Evolutionary conservation across 2,113 vertebrate genomes (phyloP), one percentile per base, ranked within the genome.

Genomic region (Hippocampus mohnikei): DNA sequence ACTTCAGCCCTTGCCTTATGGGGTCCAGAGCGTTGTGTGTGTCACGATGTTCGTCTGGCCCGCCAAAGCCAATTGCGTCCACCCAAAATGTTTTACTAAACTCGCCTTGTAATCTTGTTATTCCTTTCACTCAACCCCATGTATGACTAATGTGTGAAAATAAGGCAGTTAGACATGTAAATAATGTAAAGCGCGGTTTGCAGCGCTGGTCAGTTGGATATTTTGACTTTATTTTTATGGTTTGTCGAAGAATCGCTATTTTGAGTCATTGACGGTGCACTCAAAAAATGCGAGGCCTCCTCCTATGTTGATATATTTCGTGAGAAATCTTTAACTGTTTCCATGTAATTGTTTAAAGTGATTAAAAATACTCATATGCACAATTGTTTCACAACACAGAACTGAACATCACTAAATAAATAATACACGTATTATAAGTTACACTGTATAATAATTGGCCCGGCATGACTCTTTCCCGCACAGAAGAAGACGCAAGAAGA

Each of bases 51-150:
- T 73, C 3, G 3, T 71, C 44, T 82, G 73, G 67, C 62, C 59
- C 53, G 66, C 53, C 67, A 50, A n/a, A 52, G 20, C 20, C 18
- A 52, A 52, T 77, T 3, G 72, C 59, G 68, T 76, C 56, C 75
- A 76, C 70, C 37, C 65, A 75, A 82, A 58, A 73, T 67, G 20
- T 70, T 68, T 3, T 66, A 73, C 63, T 72, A 23, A 81, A 67
- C 66, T 73, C 56, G 18, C 56, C 62, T 72, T 78, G 66, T 80
- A 86, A 84, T 86, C 56, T 66, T 68, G 71, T 87, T 83, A 76
- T 80, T 74, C 50, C 73, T 71, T 72, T 76, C 20, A 75, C 72
- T 81, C 78, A 76, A 58, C 78, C 25, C 72, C 3, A 53, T 68
- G 52, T 52, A 46, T 12, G 5, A 27, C 64, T 73, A 67, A 27